Evolutionary conservation across 2,797 vertebrate genomes (phyloP).

Genomic region (Micropoecilia bifurca): DNA sequence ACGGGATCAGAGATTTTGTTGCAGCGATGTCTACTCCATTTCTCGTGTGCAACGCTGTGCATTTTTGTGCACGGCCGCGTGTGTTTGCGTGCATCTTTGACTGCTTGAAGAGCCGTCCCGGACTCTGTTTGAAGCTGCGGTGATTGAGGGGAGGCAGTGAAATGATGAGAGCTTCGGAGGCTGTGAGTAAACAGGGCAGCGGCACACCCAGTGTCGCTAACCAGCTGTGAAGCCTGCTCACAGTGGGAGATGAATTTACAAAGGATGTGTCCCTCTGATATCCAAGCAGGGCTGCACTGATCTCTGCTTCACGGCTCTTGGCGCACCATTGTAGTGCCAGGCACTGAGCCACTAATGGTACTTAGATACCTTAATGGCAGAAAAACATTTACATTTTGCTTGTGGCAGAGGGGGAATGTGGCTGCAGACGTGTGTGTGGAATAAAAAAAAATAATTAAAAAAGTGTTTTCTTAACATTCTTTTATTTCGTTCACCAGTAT

Average conservation of each 20-base stretch:
- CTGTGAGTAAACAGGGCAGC: conserved; percentile 78
- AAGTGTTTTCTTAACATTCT: neutral
- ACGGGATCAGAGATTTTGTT: conserved; percentile 74
- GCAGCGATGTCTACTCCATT: conserved; percentile 38
- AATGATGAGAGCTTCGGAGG: conserved; percentile 69
- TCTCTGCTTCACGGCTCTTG: conserved; percentile 79
- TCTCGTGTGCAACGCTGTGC: conserved; percentile 24
- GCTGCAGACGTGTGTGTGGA: conserved; percentile 24
- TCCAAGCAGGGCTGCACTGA: conserved; percentile 77
- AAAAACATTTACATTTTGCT: conserved; percentile 77
- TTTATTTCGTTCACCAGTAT: conserved; percentile 52
- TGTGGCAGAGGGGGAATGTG: conserved; percentile 45
- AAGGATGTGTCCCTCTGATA: conserved; percentile 84
- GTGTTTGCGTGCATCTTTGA: conserved; percentile 55
- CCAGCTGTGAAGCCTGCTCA: conserved; percentile 84
- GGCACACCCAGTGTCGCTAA: conserved; percentile 81
- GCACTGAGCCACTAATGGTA: conserved; percentile 76
- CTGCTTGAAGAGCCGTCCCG: conserved; percentile 41
- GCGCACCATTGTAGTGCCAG: conserved; percentile 80
- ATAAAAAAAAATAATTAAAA: neutral
- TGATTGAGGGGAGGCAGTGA: conserved; percentile 47
- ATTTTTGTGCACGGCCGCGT: conserved; percentile 24
- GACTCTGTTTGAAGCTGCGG: conserved; percentile 46
- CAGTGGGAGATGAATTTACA: conserved; percentile 84
- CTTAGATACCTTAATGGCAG: conserved; percentile 74